Conservation (phyloP, 1,140 invertebrate species). For the Mizuhopecten yessoensis region DNA sequence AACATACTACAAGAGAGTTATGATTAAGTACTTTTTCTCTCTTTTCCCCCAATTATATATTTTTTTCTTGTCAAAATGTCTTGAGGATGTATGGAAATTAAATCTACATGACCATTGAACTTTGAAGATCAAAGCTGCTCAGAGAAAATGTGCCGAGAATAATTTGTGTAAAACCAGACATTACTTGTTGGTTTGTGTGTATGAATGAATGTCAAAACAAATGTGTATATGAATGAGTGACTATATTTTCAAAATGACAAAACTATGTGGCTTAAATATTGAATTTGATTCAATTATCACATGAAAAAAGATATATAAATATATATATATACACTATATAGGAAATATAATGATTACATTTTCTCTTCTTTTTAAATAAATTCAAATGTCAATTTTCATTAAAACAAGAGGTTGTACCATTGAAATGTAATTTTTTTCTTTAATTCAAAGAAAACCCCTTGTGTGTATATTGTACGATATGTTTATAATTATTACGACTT, state of each 20-base stretch:
- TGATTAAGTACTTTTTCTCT: background rate
- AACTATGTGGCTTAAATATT: slow-evolving; percentile 48
- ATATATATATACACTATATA: slow-evolving; percentile 43
- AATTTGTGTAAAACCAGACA: slow-evolving; percentile 8
- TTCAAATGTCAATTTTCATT: slow-evolving; percentile 22
- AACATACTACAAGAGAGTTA: background rate
- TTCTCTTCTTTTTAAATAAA: slow-evolving; percentile 36
- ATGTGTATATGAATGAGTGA: background rate
- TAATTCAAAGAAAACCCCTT: background rate
- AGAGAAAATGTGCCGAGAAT: slow-evolving; percentile 46
- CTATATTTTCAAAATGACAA: slow-evolving; percentile 44
- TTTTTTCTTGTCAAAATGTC: slow-evolving; percentile 41
- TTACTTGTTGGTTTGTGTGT: background rate
- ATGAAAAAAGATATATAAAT: slow-evolving; percentile 37
- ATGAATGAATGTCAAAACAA: background rate
- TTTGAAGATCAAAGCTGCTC: slow-evolving; percentile 44
- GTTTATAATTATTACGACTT: background rate
- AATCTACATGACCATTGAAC: slow-evolving; percentile 30
- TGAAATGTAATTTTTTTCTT: slow-evolving; percentile 20
- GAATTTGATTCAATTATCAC: slow-evolving; percentile 41
- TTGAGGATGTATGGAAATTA: slow-evolving; percentile 43
- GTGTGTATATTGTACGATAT: slow-evolving; percentile 32
- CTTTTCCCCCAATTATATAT: background rate
- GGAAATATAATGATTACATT: slow-evolving; percentile 24
- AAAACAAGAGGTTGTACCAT: background rate